These are phyloP conservation scores for Marronus borbonicus DNA, from an alignment of 2,888 invertebrate genomes.

Conservation along the genomic window DNA sequence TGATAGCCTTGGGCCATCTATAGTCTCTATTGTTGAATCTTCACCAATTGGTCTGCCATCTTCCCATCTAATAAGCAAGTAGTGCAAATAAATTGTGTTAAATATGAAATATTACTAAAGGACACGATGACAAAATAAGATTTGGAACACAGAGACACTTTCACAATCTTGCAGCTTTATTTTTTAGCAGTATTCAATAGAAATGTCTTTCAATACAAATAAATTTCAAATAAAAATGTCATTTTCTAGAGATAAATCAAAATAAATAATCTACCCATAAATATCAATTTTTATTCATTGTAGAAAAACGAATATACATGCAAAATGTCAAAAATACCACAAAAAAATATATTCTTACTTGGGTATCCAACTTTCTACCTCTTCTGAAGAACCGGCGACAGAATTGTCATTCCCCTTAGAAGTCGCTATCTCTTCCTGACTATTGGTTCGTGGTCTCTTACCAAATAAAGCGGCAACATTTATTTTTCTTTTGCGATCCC, in stretches of 20 bases:
- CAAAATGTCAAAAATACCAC: conserved; percentile 39
- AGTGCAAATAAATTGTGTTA: not conserved
- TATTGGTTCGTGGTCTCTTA: conserved; percentile 64
- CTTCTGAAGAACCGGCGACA: conserved; percentile 51
- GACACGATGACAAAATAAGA: too few relatives aligned
- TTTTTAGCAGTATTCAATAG: not conserved
- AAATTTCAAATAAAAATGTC: conserved; percentile 1
- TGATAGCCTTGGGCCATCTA: conserved; percentile 70
- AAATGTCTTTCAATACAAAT: too few relatives aligned
- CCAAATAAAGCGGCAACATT: conserved; percentile 80
- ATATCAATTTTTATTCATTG: conserved; percentile 37
- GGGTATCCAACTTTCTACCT: conserved; percentile 57
- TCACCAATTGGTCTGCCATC: conserved; percentile 79
- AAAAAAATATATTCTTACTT: conserved; percentile 54
- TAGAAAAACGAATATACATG: conserved; percentile 40
- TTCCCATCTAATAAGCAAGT: conserved; percentile 75
- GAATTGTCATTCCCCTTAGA: conserved; percentile 40
- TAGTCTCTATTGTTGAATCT: conserved; percentile 69
- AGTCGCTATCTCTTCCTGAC: conserved; percentile 50
- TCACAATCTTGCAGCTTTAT: not conserved
- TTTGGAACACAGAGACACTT: not conserved
- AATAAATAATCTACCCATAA: conserved; percentile 33
- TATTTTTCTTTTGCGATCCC: conserved; percentile 80
- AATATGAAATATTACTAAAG: too few relatives aligned
- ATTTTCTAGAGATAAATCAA: conserved; percentile 18